Evolutionary conservation across 2,113 vertebrate species (phyloP).

Genomic region (Lampris megalopsis): DNA sequence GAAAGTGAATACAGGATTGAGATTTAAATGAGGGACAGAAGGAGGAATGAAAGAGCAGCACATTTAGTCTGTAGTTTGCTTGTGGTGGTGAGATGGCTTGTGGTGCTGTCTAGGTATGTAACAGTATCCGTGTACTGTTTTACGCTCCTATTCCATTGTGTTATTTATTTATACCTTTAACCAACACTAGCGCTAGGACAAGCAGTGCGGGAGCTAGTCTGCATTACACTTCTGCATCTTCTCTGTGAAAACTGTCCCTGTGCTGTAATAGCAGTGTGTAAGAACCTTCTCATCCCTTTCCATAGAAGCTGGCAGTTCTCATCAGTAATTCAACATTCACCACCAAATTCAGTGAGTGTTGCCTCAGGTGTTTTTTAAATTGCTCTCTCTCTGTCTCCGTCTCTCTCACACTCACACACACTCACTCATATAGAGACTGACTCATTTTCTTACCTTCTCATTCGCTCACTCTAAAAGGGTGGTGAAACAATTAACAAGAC

Average conservation of each 20-base stretch:
- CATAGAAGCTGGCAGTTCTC: slow-evolving; percentile 5
- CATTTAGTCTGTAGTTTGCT: background rate
- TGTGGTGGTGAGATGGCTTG: background rate
- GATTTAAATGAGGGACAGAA: background rate
- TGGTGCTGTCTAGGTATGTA: slow-evolving; percentile 1
- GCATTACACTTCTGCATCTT: background rate
- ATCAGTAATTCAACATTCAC: slow-evolving; percentile 40
- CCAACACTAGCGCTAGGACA: background rate
- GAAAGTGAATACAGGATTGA: background rate
- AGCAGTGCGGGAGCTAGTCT: slow-evolving; percentile 2
- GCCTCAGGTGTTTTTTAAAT: slow-evolving; percentile 22
- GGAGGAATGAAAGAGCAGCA: background rate
- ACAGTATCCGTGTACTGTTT: slow-evolving; percentile 14
- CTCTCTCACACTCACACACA: background rate
- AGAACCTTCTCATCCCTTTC: slow-evolving; percentile 15
- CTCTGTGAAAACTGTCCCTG: background rate
- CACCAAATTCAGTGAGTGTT: slow-evolving; percentile 9
- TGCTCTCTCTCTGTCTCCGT: background rate
- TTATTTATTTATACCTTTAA: slow-evolving; percentile 34
- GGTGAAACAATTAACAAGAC: slow-evolving; percentile 7
- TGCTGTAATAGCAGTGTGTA: slow-evolving; percentile 5
- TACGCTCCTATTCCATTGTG: slow-evolving; percentile 14
- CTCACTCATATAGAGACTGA: too few species aligned
- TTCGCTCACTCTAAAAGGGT: background rate
- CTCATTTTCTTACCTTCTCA: background rate